Evolutionary conservation across 2,888 invertebrate species (phyloP).

Genomic region (Dryomyza anilis): DNA sequence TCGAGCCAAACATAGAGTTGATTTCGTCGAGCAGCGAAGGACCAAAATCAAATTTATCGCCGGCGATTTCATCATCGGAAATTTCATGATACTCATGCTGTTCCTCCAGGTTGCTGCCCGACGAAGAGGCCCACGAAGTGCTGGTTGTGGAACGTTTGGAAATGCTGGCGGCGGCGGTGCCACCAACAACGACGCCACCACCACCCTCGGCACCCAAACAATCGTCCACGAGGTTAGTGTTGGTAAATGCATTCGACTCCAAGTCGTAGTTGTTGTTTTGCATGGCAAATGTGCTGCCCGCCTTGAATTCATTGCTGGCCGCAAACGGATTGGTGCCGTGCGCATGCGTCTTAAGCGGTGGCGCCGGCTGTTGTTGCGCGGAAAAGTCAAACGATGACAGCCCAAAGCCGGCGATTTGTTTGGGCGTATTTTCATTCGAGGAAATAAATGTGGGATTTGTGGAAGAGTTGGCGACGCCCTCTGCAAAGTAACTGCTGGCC

Average conservation of each 20-base stretch:
- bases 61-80: constrained; percentile 73
- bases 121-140: constrained; percentile 39
- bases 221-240: constrained; percentile 43
- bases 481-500: constrained; percentile 61
- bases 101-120: constrained; percentile 54
- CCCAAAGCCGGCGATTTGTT: constrained; percentile 35
- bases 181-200: no score
- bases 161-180: constrained; percentile 19
- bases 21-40: constrained; percentile 90
- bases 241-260: constrained; percentile 49
- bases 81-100: constrained; percentile 83
- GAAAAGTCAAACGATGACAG: constrained; percentile 58
- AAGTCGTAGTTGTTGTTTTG: constrained; percentile 59
- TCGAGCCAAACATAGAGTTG: constrained; percentile 81
- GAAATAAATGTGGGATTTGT: constrained; percentile 60
- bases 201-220: background rate
- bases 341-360: constrained; percentile 33
- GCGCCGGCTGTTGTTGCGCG: constrained; percentile 32
- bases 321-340: constrained; percentile 57
- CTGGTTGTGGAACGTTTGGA: constrained; percentile 9
- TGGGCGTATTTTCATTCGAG: constrained; percentile 60
- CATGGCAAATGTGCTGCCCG: constrained; percentile 49
- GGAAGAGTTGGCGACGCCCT: constrained; percentile 48
- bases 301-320: constrained; percentile 41
- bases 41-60: constrained; percentile 73